A percentile compares a stretch with the other conserved stretches of the same genome.
These are phyloP conservation scores for Phainopepla nitens DNA, from an alignment of 2,113 vertebrate genomes.

Conservation along the genomic window DNA sequence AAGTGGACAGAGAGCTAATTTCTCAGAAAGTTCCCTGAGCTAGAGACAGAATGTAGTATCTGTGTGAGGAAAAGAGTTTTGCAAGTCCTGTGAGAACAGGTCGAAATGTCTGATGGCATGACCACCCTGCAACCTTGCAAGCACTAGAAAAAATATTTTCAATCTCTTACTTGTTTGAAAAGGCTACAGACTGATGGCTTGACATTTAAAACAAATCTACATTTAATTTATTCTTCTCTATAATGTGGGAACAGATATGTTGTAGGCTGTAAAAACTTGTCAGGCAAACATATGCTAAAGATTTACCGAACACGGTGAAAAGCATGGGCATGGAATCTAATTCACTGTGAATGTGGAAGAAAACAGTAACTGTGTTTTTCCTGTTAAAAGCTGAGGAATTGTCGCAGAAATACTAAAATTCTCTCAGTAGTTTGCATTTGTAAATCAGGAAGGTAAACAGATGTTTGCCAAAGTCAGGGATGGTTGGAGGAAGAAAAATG, in stretches of 20 bases:
- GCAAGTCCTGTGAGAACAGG: neutral
- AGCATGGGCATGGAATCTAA: neutral
- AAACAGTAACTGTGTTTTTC: neutral
- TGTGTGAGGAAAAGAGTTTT: neutral
- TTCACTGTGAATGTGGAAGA: neutral
- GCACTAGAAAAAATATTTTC: neutral
- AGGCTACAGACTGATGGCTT: neutral
- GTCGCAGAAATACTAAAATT: neutral
- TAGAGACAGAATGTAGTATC: neutral
- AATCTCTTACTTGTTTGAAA: neutral
- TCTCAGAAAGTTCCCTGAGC: neutral
- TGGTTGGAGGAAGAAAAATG: neutral
- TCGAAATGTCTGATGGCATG: neutral
- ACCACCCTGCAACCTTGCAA: neutral
- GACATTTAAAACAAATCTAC: neutral
- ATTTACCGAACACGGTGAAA: neutral
- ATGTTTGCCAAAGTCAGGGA: neutral
- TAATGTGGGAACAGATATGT: neutral
- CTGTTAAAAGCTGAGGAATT: neutral
- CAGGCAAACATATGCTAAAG: neutral
- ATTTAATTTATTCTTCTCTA: neutral
- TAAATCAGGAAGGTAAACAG: neutral
- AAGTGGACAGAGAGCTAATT: neutral
- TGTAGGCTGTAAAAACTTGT: neutral
- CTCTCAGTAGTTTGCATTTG: neutral